Base-by-base conservation (phyloP, 2,888 invertebrate species). In the Caenorhabditis imperialis region DNA sequence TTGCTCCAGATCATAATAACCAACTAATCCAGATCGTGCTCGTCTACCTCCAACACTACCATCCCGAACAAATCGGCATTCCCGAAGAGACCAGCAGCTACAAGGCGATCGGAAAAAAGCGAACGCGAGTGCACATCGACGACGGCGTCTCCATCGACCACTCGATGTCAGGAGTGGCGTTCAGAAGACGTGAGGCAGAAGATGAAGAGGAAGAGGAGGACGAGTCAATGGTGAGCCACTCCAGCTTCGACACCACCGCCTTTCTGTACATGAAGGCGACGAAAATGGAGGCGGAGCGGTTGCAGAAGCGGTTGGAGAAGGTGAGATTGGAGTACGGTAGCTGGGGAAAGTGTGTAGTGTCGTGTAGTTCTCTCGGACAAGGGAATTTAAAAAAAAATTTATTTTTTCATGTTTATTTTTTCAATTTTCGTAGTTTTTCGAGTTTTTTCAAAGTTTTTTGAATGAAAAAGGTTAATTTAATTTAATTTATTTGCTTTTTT, bases 61-160 rank as follows among this genome's bases (percentile, higher is more conserved):
- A 62, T 12, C 75, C 76, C 3, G 77, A 78, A 33, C 78, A 69
- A 25, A 58, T 81, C 25, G 81, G 81, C 10, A 72, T 81, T 25
- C 78, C 75, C 1, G 77, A 81, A 22, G 81, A 81, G 35, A 81
- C 77, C 1, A 75, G 72, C 35, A 72, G 71, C 16, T 81, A 81
- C 38, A 78, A 76, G 38, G 48, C 69, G 10, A 75, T 75, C 14
- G 75, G 75, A 16, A 75, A 75, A 20, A 62, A 63, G 16, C 23
- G 69, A 16, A 62, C 61, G 1, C 47, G 69, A 20, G 54, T 75
- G 0, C 45, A 58, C 30, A 75, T 75, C 12, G 69, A 75, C 35
- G 75, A 75, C 47, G 75, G 69, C 8, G 63, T 63, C 3, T 70
- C 69, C 7, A 70, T 70, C 20, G 75, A 69, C n/a, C 44, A 37